A percentile compares a stretch with the other conserved stretches of the same genome.
Conservation (phyloP, 2,888 invertebrate genomes). For the Lasioglossum pauxillum region DNA sequence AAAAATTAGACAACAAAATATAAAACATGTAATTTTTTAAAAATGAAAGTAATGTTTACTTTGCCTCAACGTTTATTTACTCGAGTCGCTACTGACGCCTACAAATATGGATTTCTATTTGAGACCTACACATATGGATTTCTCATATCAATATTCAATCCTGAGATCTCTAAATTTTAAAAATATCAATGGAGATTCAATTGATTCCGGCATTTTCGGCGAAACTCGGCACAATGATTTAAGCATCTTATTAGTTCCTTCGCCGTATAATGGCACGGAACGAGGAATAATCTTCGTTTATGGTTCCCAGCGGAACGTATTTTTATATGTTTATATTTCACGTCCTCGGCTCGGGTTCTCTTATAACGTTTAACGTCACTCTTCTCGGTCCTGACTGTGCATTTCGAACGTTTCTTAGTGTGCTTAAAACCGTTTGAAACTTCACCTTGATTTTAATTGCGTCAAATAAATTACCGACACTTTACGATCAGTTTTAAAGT, state of each 20-base stretch:
- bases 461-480: slow-evolving; percentile 37
- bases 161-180: neutral
- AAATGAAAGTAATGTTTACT: neutral
- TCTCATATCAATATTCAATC: neutral
- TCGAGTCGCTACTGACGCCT: neutral
- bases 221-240: slow-evolving; percentile 22
- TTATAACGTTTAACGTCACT: slow-evolving; percentile 32
- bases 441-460: slow-evolving; percentile 47
- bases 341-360: slow-evolving; percentile 26
- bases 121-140: slow-evolving; percentile 22
- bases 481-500: slow-evolving; percentile 44
- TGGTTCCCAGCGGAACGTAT: slow-evolving; percentile 26
- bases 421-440: slow-evolving; percentile 42
- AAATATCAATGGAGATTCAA: neutral
- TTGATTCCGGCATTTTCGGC: slow-evolving; percentile 18
- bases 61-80: neutral
- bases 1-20: too few species aligned
- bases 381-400: slow-evolving; percentile 7
- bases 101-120: slow-evolving; percentile 19
- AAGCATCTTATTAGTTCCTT: slow-evolving; percentile 34
- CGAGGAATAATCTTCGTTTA: slow-evolving; percentile 35
- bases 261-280: neutral
- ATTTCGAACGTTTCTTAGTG: slow-evolving; percentile 22
- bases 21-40: too few species aligned
- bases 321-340: slow-evolving; percentile 50